Conservation (phyloP, 2,888 invertebrate genomes). For the Coleophora deauratella region DNA sequence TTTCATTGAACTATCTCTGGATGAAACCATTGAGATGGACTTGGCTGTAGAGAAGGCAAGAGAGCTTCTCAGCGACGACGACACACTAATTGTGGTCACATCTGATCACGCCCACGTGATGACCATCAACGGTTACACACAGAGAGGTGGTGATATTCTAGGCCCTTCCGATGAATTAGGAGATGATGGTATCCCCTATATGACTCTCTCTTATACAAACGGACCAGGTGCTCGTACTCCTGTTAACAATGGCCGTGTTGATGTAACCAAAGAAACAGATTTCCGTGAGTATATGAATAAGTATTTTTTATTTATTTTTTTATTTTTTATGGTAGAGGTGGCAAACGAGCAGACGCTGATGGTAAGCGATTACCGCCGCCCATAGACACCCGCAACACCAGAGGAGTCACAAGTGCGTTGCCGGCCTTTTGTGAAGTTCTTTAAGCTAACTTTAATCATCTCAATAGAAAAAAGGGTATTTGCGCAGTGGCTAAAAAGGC, state of each 20-base stretch:
- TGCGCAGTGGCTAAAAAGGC: too few relatives aligned
- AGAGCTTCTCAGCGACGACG: constrained; percentile 23
- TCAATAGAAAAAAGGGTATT: too few relatives aligned
- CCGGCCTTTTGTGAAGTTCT: too few relatives aligned
- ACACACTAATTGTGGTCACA: constrained; percentile 82
- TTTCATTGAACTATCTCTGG: constrained; percentile 73
- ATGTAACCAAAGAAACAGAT: constrained; percentile 34
- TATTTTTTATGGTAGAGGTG: too few relatives aligned
- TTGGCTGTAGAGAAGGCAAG: constrained; percentile 43
- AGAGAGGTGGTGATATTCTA: constrained; percentile 37
- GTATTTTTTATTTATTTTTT: too few relatives aligned
- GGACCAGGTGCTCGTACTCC: constrained; percentile 23
- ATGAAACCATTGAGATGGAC: constrained; percentile 80
- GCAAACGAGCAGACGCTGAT: too few relatives aligned
- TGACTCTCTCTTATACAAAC: constrained; percentile 23
- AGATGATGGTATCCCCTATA: constrained; percentile 22
- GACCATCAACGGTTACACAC: constrained; percentile 76
- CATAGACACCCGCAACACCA: too few relatives aligned
- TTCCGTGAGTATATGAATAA: constrained; percentile 27
- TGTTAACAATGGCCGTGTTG: constrained; percentile 32
- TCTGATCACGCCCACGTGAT: constrained; percentile 82
- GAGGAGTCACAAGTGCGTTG: too few relatives aligned
- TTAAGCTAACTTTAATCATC: too few relatives aligned
- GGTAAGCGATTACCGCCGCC: too few relatives aligned
- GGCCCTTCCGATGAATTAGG: constrained; percentile 28